Percentiles rank a stretch among this genome's conserved stretches.
Conservation (phyloP, 2,113 vertebrate genomes). For the Rhinopithecus roxellana region DNA sequence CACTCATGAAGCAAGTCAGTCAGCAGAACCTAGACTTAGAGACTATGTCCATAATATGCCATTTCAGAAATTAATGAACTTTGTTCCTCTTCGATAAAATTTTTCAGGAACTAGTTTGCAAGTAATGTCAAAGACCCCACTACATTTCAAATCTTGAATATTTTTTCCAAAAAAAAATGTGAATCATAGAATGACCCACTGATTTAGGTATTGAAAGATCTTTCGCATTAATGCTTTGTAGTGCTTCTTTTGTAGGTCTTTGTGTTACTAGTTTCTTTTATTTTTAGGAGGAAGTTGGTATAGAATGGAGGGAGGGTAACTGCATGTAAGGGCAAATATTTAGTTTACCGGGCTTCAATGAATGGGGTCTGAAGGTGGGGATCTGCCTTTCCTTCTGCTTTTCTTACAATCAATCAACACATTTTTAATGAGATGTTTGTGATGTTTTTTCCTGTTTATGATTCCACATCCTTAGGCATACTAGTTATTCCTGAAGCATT, state of each 20-base stretch:
- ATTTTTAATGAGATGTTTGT: neutral
- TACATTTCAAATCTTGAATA: constrained; percentile 37
- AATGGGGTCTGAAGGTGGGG: neutral
- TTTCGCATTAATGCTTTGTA: neutral
- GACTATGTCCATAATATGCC: neutral
- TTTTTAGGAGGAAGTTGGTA: neutral
- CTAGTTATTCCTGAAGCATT: neutral
- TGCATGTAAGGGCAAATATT: neutral
- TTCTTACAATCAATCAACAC: neutral
- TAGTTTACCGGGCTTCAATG: neutral
- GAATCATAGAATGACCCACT: neutral
- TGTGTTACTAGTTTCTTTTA: neutral
- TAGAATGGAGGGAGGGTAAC: neutral
- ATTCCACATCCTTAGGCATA: neutral
- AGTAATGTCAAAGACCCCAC: neutral
- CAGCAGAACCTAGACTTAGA: neutral
- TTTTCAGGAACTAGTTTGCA: neutral
- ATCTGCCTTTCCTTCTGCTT: neutral
- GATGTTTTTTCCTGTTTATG: neutral
- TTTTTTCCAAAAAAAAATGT: constrained; percentile 6
- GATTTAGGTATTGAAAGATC: neutral
- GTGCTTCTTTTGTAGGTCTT: neutral
- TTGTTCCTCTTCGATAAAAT: neutral
- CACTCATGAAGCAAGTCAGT: neutral
- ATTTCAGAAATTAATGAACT: constrained; percentile 27